A percentile compares a stretch with the other conserved stretches of the same genome.
phyloP scores from a whole-genome alignment of 2,888 invertebrate genomes.

The Hymenopus coronatus region DNA sequence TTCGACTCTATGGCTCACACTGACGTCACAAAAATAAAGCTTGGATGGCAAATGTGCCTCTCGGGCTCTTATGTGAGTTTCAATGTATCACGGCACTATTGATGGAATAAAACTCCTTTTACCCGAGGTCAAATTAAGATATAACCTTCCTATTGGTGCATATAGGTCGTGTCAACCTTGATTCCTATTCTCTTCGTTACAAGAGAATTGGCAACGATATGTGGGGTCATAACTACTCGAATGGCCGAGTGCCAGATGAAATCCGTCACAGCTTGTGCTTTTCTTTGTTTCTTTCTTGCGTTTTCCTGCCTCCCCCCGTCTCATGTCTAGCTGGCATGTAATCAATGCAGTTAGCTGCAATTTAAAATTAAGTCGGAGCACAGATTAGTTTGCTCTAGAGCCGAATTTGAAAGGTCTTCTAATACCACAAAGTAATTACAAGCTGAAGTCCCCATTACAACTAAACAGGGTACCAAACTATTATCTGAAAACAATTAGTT shows the following conservation, averaged over 20 bases:
- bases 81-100: neutral
- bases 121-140: neutral
- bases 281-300: neutral
- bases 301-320: no score
- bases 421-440: neutral
- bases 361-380: neutral
- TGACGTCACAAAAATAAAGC: no score
- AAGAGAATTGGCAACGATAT: neutral
- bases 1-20: no score
- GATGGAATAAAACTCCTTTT: neutral
- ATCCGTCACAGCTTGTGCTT: neutral
- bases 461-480: neutral
- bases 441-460: neutral
- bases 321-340: neutral
- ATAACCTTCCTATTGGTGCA: neutral
- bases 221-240: neutral
- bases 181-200: neutral
- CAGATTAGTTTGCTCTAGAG: neutral
- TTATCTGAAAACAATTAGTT: no score
- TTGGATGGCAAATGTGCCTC: no score
- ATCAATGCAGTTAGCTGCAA: neutral
- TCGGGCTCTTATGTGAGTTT: no score
- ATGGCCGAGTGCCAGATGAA: neutral
- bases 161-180: neutral
- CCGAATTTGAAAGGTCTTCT: neutral